Base-by-base conservation (phyloP, 2,797 vertebrate genomes). In the Australoheros facetus region DNA sequence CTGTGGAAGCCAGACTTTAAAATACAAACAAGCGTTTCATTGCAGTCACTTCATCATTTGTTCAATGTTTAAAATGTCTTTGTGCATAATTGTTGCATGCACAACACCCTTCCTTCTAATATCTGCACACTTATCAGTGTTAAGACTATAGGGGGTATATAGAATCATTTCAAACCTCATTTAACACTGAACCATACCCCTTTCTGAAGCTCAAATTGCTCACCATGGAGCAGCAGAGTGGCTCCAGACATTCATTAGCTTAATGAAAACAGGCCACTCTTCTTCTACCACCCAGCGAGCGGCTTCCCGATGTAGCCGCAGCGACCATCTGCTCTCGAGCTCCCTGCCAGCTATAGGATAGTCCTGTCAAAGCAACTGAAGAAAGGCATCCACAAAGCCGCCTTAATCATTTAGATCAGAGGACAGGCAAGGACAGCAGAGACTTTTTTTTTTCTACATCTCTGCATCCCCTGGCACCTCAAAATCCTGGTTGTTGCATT, bases 251-350 rank as follows among this genome's bases (percentile, higher is more conserved):
- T 95, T 96, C 95, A 96, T 96, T 96, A 96, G 92, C 94, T 92
- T 96, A 95, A 96, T 96, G 94, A 96, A 96, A 96, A 95, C 94
- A 93, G 94, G 94, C 92, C 94, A 93, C 94, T 95, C 92, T 90
- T 90, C 91, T 89, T 91, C 92, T 86, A 87, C 91, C 90, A 85
- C 95, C 92, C 91, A 90, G 94, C 34, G 88, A 92, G 93, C 62
- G n/a, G 66, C 45, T 86, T 92, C 89, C 85, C 82, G 66, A 80
- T 83, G 78, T 88, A 85, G 86, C 92, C 45, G 85, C 90, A 73
- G 80, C 75, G 59, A 78, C 96, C 96, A 96, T 96, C 96, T 96
- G 96, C 93, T 95, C 90, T 71, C 85, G 54, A 89, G 92, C 93
- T 94, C 89, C 88, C 88, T 88, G 94, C 94, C 96, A 95, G 94